Percentiles rank a stretch among this genome's conserved stretches.
Evolutionary conservation across 2,888 invertebrate species (phyloP).

Genomic region (Drosophila falleni): DNA sequence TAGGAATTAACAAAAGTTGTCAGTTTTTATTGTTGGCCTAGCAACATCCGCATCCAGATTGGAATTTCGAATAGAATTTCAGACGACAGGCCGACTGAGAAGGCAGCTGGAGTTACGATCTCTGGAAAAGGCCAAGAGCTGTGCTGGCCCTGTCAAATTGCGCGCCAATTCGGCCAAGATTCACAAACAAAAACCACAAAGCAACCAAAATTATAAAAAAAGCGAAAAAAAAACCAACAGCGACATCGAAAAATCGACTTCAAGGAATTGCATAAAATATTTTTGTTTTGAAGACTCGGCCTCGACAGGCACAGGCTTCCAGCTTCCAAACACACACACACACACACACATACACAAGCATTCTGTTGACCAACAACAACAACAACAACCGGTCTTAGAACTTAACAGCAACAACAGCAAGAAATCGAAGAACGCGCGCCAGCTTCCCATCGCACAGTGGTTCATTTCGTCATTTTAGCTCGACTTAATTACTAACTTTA

Average conservation of each 20-base stretch:
- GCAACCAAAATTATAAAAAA: slow-evolving; percentile 19
- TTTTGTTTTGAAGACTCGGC: slow-evolving; percentile 73
- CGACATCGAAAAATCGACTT: slow-evolving; percentile 67
- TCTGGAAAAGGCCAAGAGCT: slow-evolving; percentile 31
- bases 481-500: neutral
- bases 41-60: slow-evolving; percentile 16
- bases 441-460: slow-evolving; percentile 41
- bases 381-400: slow-evolving; percentile 73
- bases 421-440: slow-evolving; percentile 59
- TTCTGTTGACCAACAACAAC: slow-evolving; percentile 66
- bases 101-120: slow-evolving; percentile 46
- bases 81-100: slow-evolving; percentile 16
- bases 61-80: slow-evolving; percentile 67
- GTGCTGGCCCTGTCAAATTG: slow-evolving; percentile 66
- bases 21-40: slow-evolving; percentile 9
- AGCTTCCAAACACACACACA: slow-evolving; percentile 32
- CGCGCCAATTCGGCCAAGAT: slow-evolving; percentile 80
- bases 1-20: slow-evolving; percentile 15
- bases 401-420: slow-evolving; percentile 45
- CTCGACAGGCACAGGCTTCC: slow-evolving; percentile 68
- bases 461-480: neutral
- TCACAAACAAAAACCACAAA: slow-evolving; percentile 26
- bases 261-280: slow-evolving; percentile 82
- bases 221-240: slow-evolving; percentile 12
- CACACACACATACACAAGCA: slow-evolving; percentile 12